phyloP scores from a whole-genome alignment of 2,888 invertebrate genomes.

The Eupithecia subfuscata region DNA sequence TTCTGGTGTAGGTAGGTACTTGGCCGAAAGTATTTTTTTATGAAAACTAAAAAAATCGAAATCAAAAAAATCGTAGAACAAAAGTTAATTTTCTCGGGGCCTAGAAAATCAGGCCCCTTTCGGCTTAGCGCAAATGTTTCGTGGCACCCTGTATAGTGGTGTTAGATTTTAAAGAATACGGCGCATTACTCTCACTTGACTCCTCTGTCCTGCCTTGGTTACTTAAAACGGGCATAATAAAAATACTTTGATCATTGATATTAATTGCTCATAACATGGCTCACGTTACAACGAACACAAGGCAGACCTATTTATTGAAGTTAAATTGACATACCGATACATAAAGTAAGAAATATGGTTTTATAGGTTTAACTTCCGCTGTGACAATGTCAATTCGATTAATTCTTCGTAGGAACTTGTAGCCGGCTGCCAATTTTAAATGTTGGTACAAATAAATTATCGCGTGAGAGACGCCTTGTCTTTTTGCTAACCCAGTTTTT shows the following conservation, averaged over 20 bases:
- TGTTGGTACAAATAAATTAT: too few species aligned
- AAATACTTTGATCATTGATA: slow-evolving; percentile 39
- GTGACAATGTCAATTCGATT: slow-evolving; percentile 7
- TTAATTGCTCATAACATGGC: slow-evolving; percentile 40
- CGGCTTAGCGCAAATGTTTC: too few species aligned
- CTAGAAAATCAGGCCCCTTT: too few species aligned
- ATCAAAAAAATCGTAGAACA: too few species aligned
- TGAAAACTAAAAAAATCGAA: too few species aligned
- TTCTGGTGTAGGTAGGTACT: too few species aligned
- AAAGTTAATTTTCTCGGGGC: too few species aligned
- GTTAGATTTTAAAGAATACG: neutral
- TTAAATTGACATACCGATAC: slow-evolving; percentile 20
- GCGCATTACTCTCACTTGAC: neutral
- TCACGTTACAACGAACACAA: slow-evolving; percentile 24
- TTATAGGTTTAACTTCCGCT: slow-evolving; percentile 17
- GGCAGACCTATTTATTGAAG: slow-evolving; percentile 12
- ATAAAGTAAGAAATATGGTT: slow-evolving; percentile 24
- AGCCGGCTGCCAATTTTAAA: too few species aligned
- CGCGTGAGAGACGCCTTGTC: too few species aligned
- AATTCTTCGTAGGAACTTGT: neutral
- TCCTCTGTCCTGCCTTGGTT: neutral
- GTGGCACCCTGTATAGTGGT: too few species aligned
- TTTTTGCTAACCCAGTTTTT: too few species aligned
- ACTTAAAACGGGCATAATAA: slow-evolving; percentile 30
- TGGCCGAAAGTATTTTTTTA: too few species aligned